These are phyloP conservation scores for Platycheirus albimanus DNA, from an alignment of 2,888 invertebrate species.

Conservation along the genomic window DNA sequence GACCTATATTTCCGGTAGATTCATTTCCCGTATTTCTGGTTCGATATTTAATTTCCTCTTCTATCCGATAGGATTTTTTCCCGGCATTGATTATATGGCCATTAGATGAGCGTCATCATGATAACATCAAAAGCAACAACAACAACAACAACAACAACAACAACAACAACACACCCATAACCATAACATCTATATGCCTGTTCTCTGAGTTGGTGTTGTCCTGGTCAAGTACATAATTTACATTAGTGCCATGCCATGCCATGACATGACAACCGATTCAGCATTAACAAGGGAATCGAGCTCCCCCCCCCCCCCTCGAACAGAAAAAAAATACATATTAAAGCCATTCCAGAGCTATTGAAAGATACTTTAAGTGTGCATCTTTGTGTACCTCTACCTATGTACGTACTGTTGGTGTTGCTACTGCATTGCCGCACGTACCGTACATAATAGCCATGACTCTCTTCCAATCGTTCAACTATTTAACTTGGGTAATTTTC, in stretches of 20 bases:
- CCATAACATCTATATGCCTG: no score
- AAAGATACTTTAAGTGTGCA: not conserved
- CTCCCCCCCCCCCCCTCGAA: not conserved
- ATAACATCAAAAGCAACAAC: slow-evolving; percentile 26
- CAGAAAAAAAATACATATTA: not conserved
- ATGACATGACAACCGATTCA: slow-evolving; percentile 50
- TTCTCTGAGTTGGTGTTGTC: slow-evolving; percentile 6
- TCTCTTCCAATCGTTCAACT: slow-evolving; percentile 55
- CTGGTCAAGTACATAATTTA: slow-evolving; percentile 61
- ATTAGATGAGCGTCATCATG: slow-evolving; percentile 58
- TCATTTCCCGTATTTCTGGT: slow-evolving; percentile 70
- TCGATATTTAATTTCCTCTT: slow-evolving; percentile 29
- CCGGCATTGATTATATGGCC: slow-evolving; percentile 27
- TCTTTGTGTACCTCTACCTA: no score
- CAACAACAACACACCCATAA: slow-evolving; percentile 20
- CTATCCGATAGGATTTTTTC: not conserved
- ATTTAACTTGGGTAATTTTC: slow-evolving; percentile 63
- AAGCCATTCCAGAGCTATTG: slow-evolving; percentile 1
- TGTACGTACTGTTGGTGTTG: not conserved
- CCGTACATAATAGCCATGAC: slow-evolving; percentile 55
- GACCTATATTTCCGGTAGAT: slow-evolving; percentile 62
- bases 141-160: not conserved
- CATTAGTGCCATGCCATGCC: slow-evolving; percentile 41
- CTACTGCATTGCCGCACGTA: slow-evolving; percentile 54
- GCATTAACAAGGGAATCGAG: slow-evolving; percentile 28